Conservation (phyloP, 2,797 vertebrate species). For the Pachyuromys duprasi region DNA sequence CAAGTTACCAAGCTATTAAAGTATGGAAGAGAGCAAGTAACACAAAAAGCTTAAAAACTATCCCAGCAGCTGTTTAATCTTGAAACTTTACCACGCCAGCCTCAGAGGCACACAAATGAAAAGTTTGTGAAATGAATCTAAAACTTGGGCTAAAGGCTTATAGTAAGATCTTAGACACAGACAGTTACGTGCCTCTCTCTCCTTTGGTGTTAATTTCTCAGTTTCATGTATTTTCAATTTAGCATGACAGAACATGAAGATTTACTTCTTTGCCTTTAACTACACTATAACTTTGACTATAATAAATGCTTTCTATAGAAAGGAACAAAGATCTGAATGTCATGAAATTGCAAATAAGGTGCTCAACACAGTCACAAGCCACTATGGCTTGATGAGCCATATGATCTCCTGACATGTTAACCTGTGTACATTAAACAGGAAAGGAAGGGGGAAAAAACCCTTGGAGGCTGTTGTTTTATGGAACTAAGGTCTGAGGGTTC, state of each 20-base stretch:
- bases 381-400: not conserved
- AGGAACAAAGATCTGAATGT: slow-evolving; percentile 56
- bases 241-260: slow-evolving; percentile 51
- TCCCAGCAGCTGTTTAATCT: slow-evolving; percentile 34
- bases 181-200: not conserved
- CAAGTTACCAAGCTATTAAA: slow-evolving; percentile 35
- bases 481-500: slow-evolving; percentile 16
- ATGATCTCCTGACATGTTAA: slow-evolving; percentile 53
- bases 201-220: slow-evolving; percentile 7
- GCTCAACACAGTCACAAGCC: slow-evolving; percentile 44
- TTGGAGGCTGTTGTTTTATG: slow-evolving; percentile 7
- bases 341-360: slow-evolving; percentile 53
- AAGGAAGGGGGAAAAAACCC: slow-evolving; percentile 26
- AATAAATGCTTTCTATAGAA: slow-evolving; percentile 41
- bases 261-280: slow-evolving; percentile 63
- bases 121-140: slow-evolving; percentile 31
- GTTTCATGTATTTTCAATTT: slow-evolving; percentile 55
- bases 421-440: slow-evolving; percentile 19
- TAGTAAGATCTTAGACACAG: slow-evolving; percentile 23
- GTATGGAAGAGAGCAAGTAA: not conserved
- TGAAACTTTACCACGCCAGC: not conserved
- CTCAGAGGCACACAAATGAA: not conserved
- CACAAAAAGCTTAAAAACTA: slow-evolving; percentile 45
- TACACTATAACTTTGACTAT: slow-evolving; percentile 17
- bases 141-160: slow-evolving; percentile 12